These are phyloP conservation scores for Pristionchus japonicus DNA, from an alignment of 2,888 invertebrate genomes.

Conservation along the genomic window DNA sequence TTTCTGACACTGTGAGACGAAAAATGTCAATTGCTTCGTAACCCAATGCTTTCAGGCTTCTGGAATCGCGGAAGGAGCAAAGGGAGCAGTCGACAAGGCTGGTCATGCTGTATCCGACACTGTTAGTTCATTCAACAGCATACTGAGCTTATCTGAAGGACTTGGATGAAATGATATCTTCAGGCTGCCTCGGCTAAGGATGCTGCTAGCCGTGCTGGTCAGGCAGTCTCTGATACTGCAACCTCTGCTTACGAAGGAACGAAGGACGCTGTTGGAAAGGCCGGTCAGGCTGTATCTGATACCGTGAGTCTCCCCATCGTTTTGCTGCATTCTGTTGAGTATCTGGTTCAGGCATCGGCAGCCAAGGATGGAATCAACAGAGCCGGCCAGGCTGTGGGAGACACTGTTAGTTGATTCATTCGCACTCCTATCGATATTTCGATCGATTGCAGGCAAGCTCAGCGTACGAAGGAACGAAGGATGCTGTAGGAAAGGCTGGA, in stretches of 20 bases:
- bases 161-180: too few species aligned
- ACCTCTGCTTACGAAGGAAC: constrained; percentile 4
- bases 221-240: constrained; percentile 7
- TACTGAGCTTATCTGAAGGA: too few species aligned
- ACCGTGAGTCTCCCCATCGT: neutral
- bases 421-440: neutral
- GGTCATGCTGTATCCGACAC: neutral
- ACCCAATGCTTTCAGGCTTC: neutral
- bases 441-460: too few species aligned
- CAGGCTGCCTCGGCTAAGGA: neutral
- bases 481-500: neutral
- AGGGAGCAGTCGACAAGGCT: constrained; percentile 4
- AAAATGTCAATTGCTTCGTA: neutral
- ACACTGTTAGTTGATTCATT: neutral
- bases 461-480: neutral
- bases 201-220: neutral
- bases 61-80: neutral
- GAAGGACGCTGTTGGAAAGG: constrained; percentile 2
- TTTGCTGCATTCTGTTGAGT: neutral
- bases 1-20: constrained; percentile 4
- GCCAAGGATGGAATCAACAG: neutral
- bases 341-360: neutral
- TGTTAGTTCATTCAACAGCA: neutral
- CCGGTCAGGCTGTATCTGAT: neutral
- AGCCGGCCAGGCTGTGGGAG: neutral